Evolutionary conservation across 1,140 invertebrate species (phyloP), one percentile per base, ranked within the genome.

Genomic region (Polypedilum pembai): DNA sequence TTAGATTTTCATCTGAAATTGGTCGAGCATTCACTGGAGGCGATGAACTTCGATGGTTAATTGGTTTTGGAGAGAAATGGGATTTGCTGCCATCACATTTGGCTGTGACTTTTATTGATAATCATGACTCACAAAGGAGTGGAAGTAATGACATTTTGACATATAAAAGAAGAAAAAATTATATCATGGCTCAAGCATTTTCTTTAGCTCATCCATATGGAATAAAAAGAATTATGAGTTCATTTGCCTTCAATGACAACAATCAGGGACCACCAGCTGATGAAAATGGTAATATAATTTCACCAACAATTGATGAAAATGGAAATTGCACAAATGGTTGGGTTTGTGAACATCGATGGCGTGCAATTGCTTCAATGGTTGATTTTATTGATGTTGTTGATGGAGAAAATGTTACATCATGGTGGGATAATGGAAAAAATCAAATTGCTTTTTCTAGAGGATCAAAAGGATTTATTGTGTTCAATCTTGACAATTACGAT

Each of bases 321-420:
- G 84, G 40, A 73, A 41, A 73, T 73, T 73, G 41, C 7, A 18
- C 21, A 1, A 89, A 89, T 78, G 93, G 92, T 1, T 96, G 93
- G 93, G 82, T 95, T 0, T 96, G 94, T 79, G 94, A 96, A 82
- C 94, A 96, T 81, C 86, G 92, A 21, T 95, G 93, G 93, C 82
- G 88, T 5, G 87, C 91, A 78, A 93, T 95, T 77, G 89, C 84
- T 80, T 89, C 90, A 76, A 95, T 95, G 93, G 90, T 92, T 1
- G 80, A 79, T 2, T 94, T 94, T 80, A 84, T 89, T 41, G 92
- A 91, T 78, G 82, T 84, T 0, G 91, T 87, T 5, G 80, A 81
- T 56, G 84, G 83, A 8, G 85, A 86, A 5, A 76, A 74, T 4
- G 20, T 92, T 1, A 81, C 80, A 15, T 80, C 88, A 75, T 94